Conservation (phyloP, 2,797 vertebrate genomes). For the Gadopsis marmoratus region DNA sequence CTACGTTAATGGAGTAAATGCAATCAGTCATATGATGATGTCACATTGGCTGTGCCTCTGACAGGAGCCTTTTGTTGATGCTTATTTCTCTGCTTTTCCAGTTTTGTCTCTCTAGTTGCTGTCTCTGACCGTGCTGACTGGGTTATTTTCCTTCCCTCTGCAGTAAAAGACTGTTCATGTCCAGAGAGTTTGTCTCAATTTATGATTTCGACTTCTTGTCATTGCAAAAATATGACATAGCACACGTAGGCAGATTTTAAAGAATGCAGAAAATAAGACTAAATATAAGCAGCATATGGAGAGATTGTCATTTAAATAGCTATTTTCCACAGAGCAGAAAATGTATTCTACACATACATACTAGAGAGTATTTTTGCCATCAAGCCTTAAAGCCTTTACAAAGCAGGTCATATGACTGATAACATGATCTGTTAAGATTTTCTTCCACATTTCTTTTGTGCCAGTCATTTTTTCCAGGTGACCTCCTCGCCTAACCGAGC, state of each 20-base stretch:
- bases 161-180: neutral
- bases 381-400: neutral
- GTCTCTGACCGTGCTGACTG: neutral
- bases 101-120: neutral
- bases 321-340: neutral
- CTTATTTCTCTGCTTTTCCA: slow-evolving; percentile 9
- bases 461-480: slow-evolving; percentile 55
- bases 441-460: slow-evolving; percentile 2
- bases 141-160: neutral
- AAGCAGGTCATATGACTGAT: slow-evolving; percentile 6
- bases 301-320: neutral
- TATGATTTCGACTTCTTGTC: slow-evolving; percentile 10
- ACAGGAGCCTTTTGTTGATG: slow-evolving; percentile 59
- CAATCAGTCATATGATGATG: slow-evolving; percentile 75
- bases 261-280: neutral
- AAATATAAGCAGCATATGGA: slow-evolving; percentile 4
- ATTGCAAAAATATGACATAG: slow-evolving; percentile 17
- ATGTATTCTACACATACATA: neutral
- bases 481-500: slow-evolving; percentile 55
- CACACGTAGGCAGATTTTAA: neutral
- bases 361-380: neutral
- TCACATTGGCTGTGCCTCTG: slow-evolving; percentile 48
- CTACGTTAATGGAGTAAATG: slow-evolving; percentile 62
- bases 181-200: slow-evolving; percentile 10
- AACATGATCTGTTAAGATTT: slow-evolving; percentile 19